Percentiles rank a stretch among this genome's conserved stretches.
phyloP scores from a whole-genome alignment of 1,140 invertebrate species.

The Stegodyphus mimosarum region DNA sequence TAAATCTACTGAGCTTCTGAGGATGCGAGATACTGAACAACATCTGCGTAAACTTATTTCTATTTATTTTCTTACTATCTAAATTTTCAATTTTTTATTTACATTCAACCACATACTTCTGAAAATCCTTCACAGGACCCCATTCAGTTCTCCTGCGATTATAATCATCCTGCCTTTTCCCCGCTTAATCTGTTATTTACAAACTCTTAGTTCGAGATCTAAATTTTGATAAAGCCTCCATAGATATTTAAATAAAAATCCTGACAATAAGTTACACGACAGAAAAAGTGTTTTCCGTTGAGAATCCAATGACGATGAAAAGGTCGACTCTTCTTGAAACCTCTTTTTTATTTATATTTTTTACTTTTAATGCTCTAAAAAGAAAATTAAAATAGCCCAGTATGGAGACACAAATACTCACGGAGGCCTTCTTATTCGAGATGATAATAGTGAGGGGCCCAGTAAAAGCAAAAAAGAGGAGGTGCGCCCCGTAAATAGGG shows the following conservation, averaged over 20 bases:
- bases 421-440: not conserved
- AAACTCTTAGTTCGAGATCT: not conserved
- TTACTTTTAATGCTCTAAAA: not conserved
- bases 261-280: not conserved
- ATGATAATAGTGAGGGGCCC: not conserved
- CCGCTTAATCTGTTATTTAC: not conserved
- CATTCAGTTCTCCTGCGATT: not conserved
- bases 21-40: too few species aligned
- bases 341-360: not conserved
- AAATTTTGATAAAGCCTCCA: conserved; percentile 18
- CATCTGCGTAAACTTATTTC: too few species aligned
- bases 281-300: not conserved
- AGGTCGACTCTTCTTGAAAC: not conserved
- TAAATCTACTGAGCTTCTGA: too few species aligned
- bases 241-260: conserved; percentile 17
- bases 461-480: not conserved
- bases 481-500: not conserved
- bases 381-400: not conserved
- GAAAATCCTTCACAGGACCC: too few species aligned
- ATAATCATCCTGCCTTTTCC: not conserved
- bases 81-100: too few species aligned
- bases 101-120: too few species aligned
- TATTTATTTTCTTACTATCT: too few species aligned
- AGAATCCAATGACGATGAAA: not conserved
- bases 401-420: too few species aligned